phyloP scores from a whole-genome alignment of 2,113 vertebrate species.

The Hemiscyllium ocellatum region DNA sequence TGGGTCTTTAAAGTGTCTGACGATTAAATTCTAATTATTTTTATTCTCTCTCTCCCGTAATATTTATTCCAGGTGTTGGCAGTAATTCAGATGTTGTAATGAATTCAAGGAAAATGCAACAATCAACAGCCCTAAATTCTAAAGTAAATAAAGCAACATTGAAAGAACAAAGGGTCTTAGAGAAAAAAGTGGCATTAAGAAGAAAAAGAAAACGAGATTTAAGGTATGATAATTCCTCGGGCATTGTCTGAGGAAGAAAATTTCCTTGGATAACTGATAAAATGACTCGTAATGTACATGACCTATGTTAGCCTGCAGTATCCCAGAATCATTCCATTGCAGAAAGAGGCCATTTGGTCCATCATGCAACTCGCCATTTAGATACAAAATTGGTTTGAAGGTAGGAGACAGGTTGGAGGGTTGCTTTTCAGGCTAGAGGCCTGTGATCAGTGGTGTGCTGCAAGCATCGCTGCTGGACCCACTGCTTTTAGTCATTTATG shows the following conservation, averaged over 20 bases:
- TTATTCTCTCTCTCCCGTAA: not conserved
- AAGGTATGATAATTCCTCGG: constrained; percentile 57
- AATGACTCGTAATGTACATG: not conserved
- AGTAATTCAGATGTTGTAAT: not conserved
- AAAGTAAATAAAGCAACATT: constrained; percentile 17
- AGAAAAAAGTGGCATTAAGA: constrained; percentile 94
- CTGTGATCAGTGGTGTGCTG: no score
- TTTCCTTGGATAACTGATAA: not conserved
- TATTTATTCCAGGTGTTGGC: not conserved
- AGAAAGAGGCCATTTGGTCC: no score
- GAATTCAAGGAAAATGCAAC: not conserved
- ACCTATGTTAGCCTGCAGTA: not conserved
- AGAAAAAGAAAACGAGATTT: constrained; percentile 82
- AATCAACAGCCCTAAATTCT: not conserved
- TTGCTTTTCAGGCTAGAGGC: no score
- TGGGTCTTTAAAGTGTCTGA: not conserved
- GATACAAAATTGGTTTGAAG: no score
- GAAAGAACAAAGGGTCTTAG: constrained; percentile 73
- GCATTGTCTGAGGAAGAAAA: not conserved
- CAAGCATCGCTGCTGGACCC: no score
- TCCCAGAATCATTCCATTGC: no score
- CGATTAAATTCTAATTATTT: not conserved
- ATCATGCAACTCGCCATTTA: no score
- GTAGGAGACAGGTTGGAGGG: no score
- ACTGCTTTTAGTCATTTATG: no score